These are phyloP conservation scores for Epinotia bilunana DNA, from an alignment of 2,888 invertebrate species.

Conservation along the genomic window DNA sequence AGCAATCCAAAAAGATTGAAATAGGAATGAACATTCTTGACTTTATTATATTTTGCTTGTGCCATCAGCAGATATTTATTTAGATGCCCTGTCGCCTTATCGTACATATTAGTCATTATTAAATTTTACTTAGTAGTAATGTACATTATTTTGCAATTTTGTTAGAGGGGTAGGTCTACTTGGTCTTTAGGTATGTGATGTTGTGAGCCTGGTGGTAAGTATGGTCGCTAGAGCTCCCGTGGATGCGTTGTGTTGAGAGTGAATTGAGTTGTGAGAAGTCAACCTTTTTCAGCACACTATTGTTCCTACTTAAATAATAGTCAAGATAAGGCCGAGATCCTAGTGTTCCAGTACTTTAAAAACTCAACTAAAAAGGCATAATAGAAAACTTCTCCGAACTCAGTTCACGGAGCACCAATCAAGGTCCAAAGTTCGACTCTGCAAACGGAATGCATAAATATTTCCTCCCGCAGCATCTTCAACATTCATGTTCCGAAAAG, in stretches of 20 bases:
- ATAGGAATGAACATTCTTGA: neutral
- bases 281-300: no score
- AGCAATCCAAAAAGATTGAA: slow-evolving; percentile 12
- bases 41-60: neutral
- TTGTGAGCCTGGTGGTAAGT: no score
- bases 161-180: no score
- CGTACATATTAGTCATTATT: no score
- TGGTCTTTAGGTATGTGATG: no score
- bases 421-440: slow-evolving; percentile 13
- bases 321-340: no score
- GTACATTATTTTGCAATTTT: no score
- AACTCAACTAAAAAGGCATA: neutral
- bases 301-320: no score
- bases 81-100: neutral
- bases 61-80: neutral
- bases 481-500: slow-evolving; percentile 36
- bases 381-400: slow-evolving; percentile 21
- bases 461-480: slow-evolving; percentile 19
- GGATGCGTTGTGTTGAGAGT: no score
- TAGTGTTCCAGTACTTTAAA: neutral
- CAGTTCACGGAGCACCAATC: slow-evolving; percentile 30
- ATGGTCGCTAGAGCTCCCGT: no score
- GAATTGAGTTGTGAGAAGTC: no score
- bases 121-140: no score
- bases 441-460: slow-evolving; percentile 38